Evolutionary conservation across 1,140 invertebrate species (phyloP).

Genomic region (Trypoxylus dichotomus): DNA sequence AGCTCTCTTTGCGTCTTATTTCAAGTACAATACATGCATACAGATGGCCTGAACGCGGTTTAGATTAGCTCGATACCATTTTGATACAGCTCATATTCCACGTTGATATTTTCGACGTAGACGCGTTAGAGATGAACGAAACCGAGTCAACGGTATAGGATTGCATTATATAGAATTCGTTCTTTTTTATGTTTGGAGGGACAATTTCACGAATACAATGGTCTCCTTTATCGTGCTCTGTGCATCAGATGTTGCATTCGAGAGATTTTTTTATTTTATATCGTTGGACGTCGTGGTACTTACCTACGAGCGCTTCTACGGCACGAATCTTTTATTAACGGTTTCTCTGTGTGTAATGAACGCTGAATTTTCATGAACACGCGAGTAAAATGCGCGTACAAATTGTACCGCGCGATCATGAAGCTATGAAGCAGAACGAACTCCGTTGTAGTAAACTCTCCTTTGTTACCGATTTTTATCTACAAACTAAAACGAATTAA

Average conservation of each 20-base stretch:
- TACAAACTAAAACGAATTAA: neutral
- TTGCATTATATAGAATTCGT: conserved; percentile 1
- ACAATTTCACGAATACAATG: conserved; percentile 24
- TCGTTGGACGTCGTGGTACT: neutral
- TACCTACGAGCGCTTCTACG: conserved; percentile 4
- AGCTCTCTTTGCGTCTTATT: conserved; percentile 11
- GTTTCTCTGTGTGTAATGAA: conserved; percentile 19
- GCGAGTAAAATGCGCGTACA: conserved; percentile 13
- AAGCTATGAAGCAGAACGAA: conserved; percentile 10
- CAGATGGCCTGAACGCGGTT: conserved; percentile 11
- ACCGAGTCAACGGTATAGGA: conserved; percentile 15
- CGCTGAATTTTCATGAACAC: conserved; percentile 25
- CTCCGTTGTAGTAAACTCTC: neutral
- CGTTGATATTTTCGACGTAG: conserved; percentile 17
- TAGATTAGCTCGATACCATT: conserved; percentile 12
- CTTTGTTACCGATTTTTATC: neutral
- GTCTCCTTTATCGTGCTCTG: conserved; percentile 7
- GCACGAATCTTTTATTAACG: conserved; percentile 25
- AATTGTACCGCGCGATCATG: conserved; percentile 1
- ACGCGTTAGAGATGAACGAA: conserved; percentile 19
- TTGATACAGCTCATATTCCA: conserved; percentile 23
- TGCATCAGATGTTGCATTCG: conserved; percentile 20
- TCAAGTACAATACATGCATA: conserved; percentile 22
- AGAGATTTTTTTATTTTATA: conserved; percentile 13
- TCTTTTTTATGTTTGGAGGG: conserved; percentile 23